Evolutionary conservation across 2,888 invertebrate genomes (phyloP), one percentile per base, ranked within the genome.

Genomic region (Brenthis hecate): DNA sequence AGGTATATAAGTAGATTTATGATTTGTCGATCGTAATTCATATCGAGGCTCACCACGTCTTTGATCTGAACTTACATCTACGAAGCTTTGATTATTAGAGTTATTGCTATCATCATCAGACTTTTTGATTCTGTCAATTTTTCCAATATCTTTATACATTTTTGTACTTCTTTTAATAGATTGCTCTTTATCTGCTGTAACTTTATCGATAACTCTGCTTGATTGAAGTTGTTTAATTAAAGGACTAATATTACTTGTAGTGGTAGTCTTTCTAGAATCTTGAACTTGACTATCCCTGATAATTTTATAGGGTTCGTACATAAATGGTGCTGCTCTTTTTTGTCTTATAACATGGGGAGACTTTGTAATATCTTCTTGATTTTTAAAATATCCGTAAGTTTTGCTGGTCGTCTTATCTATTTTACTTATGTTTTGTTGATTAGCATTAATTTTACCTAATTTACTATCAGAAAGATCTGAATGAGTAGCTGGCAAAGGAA

Each of bases 251-350:
- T 90, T 91, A 70, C 85, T 82, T 4, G 82, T 80, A 13, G 88
- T 85, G 8, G 87, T 86, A 43, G 88, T 87, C 81, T 91, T 92
- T 69, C 89, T 92, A 1, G 87, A 85, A 66, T 91, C 92, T 70
- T 82, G 85, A 47, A 82, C 73, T 80, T 88, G 89, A 32, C 83
- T 83, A 60, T 92, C 91, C 76, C 83, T 85, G 60, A 93, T 89
- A 47, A 92, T 90, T 84, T 93, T 93, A 68, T 93, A 93, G 0
- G 92, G 92, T 77, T 93, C 92, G 73, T 93, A 93, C 6, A 88
- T 77, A 81, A 92, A 92, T 1, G 87, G 80, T 6, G 85, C 73
- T 16, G 86, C 83, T 73, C 93, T 79, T 76, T 82, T 91, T 68
- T 73, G 83, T 76, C 92, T 79, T 19, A 74, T 32, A 60, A 53